These are phyloP conservation scores for honey bee (Apis mellifera) DNA, from an alignment of 1,140 invertebrate genomes.

Conservation along the genomic window DNA sequence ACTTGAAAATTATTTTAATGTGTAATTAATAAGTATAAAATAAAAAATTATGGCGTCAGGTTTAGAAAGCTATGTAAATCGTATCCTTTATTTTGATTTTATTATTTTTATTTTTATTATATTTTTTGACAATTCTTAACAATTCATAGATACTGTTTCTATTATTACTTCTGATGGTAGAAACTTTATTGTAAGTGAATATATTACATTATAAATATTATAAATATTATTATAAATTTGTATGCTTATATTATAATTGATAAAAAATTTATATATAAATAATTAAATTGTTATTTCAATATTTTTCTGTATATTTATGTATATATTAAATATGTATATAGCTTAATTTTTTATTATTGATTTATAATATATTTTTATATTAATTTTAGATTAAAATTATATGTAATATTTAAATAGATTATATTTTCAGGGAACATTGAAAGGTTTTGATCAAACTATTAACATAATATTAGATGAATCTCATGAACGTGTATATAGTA, in stretches of 20 bases:
- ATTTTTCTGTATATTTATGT: no score
- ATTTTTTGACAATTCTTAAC: slow-evolving; percentile 72
- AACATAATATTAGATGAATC: slow-evolving; percentile 99
- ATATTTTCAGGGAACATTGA: slow-evolving; percentile 88
- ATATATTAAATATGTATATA: no score
- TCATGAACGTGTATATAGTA: slow-evolving; percentile 97
- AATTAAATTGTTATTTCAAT: background rate
- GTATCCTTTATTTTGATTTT: slow-evolving; percentile 84
- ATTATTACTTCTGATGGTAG: slow-evolving; percentile 97
- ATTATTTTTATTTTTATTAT: slow-evolving; percentile 36
- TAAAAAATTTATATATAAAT: background rate
- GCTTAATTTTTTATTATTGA: no score
- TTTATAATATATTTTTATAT: no score
- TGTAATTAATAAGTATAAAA: slow-evolving; percentile 28
- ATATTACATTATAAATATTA: background rate
- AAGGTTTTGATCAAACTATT: slow-evolving; percentile 98
- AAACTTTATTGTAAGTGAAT: slow-evolving; percentile 93
- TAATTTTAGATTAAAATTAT: background rate
- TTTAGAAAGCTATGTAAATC: slow-evolving; percentile 92
- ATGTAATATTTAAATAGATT: slow-evolving; percentile 30
- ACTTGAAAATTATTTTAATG: slow-evolving; percentile 21
- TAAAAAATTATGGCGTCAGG: slow-evolving; percentile 87
- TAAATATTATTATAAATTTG: background rate
- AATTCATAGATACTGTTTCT: slow-evolving; percentile 90
- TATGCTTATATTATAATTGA: background rate